Evolutionary conservation across 2,888 invertebrate species (phyloP).

Genomic region (Dasypogon diadema): DNA sequence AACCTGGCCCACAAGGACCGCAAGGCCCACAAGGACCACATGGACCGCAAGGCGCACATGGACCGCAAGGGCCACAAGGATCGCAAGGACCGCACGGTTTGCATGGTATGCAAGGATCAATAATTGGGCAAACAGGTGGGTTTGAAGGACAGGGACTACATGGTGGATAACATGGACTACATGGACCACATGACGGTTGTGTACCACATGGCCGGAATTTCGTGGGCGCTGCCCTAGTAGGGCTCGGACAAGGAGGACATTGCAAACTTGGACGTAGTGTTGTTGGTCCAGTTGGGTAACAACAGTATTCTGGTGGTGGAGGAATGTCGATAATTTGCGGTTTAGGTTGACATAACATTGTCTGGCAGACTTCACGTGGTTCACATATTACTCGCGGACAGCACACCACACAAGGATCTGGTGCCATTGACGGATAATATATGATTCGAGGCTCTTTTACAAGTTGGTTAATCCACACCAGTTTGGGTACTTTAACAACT

Average conservation of each 20-base stretch:
- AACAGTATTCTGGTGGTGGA: constrained; percentile 65
- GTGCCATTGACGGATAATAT: constrained; percentile 64
- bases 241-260: constrained; percentile 61
- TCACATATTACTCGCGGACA: constrained; percentile 64
- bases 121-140: not conserved
- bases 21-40: constrained; percentile 58
- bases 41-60: constrained; percentile 36
- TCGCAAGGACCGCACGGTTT: constrained; percentile 55
- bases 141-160: constrained; percentile 56
- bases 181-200: constrained; percentile 57
- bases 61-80: constrained; percentile 13
- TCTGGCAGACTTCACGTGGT: constrained; percentile 65
- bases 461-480: constrained; percentile 65
- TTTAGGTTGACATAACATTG: constrained; percentile 65
- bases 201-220: constrained; percentile 53
- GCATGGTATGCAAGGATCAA: constrained; percentile 54
- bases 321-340: constrained; percentile 65
- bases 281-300: constrained; percentile 64
- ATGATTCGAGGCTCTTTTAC: constrained; percentile 65
- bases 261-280: constrained; percentile 62
- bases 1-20: constrained; percentile 31
- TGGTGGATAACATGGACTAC: constrained; percentile 60
- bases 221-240: not conserved
- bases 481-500: constrained; percentile 64
- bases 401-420: constrained; percentile 65